Base-by-base conservation (phyloP, 2,797 vertebrate genomes). In the Coluber constrictor region DNA sequence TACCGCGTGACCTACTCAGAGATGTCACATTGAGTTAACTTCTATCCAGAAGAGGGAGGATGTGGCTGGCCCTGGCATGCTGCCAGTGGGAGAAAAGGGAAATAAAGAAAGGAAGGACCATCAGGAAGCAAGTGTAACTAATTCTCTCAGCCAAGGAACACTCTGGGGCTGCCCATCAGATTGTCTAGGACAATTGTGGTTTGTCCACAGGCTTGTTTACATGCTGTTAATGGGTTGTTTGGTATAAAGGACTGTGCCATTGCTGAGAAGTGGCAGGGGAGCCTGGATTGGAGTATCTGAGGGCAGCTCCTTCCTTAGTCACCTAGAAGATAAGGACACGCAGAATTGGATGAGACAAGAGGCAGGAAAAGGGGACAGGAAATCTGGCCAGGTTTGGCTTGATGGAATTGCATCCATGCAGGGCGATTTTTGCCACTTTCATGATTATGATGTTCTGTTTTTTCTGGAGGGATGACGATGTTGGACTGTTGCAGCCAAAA, bases 21-120 rank as follows among this genome's bases (percentile, higher is more conserved):
- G 1, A 8, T 96, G 97, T 96, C 97, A 95, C 92, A 4, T 92
- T 5, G 91, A 74, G 94, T 97, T 91, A 97, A 83, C 61, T 60
- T 95, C 95, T 91, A 32, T 66, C 11, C 1, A 43, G 0, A 0
- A 27, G 23, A 25, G 93, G 92, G 94, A 0, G 4, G 63, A 90
- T 89, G 70, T 10, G 13, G 56, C 90, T 27, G n/a, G 90, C 70
- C 20, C 55, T 54, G 1, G 0, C 0, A 0, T 88, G 0, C 16
- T 3, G 92, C 63, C 96, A 89, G 92, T 88, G 2, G 83, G 0
- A 92, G 93, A 9, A n/a, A 90, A 27, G 59, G 43, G 56, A 54
- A 51, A 51, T 51, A 51, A 11, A 47, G 23, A 16, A 47, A 13
- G 15, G 54, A 2, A 25, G 83, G 9, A 20, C 5, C 25, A 47